Conservation (phyloP, 2,797 vertebrate genomes). For the Uromys caudimaculatus region DNA sequence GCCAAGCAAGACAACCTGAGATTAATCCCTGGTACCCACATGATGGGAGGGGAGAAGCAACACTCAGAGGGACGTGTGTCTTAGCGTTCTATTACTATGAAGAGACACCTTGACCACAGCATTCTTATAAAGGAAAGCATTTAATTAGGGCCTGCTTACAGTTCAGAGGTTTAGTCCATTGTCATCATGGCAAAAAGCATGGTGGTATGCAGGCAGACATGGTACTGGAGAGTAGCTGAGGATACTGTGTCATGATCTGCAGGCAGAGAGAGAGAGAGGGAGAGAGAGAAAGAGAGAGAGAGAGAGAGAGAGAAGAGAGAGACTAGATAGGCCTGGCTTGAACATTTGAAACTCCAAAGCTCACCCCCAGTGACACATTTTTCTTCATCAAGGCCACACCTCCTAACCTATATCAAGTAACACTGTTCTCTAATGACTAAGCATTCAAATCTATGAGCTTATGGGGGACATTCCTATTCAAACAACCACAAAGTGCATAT, state of each 20-base stretch:
- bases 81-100: neutral
- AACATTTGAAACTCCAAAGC: neutral
- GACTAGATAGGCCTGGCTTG: neutral
- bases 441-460: neutral
- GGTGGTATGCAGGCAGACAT: too few species aligned
- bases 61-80: neutral
- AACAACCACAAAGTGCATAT: neutral
- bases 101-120: neutral
- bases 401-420: neutral
- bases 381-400: too few species aligned
- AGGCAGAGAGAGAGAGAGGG: neutral
- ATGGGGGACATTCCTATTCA: neutral
- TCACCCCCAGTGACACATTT: neutral
- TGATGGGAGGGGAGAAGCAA: neutral
- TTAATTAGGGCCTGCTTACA: neutral
- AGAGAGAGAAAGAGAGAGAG: neutral
- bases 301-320: neutral
- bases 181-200: neutral
- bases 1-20: neutral
- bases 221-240: neutral
- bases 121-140: neutral
- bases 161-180: neutral
- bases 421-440: neutral
- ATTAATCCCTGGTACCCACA: neutral
- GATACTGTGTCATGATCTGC: too few species aligned